Percentiles rank a stretch among this genome's conserved stretches.
Conservation (phyloP, 2,888 invertebrate species). For the Laothoe populi region DNA sequence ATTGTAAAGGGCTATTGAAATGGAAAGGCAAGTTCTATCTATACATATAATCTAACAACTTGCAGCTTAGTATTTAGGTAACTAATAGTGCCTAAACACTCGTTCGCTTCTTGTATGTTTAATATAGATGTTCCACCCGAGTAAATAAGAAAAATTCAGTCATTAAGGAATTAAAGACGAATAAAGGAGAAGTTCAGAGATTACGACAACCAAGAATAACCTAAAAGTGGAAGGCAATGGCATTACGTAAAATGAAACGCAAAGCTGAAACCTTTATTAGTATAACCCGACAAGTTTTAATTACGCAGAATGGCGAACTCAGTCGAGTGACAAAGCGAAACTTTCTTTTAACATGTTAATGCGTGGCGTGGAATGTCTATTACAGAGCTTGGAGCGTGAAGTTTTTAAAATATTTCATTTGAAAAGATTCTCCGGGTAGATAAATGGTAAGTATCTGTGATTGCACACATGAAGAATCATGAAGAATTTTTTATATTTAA, state of each 20-base stretch:
- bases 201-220: background rate
- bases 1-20: conserved; percentile 9
- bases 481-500: background rate
- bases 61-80: background rate
- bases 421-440: background rate
- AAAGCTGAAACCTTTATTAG: conserved; percentile 24
- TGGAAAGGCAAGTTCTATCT: background rate
- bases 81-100: too few relatives aligned
- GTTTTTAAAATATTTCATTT: conserved; percentile 21
- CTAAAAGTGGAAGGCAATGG: background rate
- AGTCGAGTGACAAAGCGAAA: conserved; percentile 24
- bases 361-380: conserved; percentile 23
- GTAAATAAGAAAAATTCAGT: background rate
- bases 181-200: background rate
- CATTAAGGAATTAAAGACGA: background rate
- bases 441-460: background rate
- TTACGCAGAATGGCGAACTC: conserved; percentile 27
- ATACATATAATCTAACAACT: background rate
- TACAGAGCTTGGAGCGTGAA: conserved; percentile 2
- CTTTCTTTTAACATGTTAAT: conserved; percentile 32
- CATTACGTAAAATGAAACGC: conserved; percentile 18
- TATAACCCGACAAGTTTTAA: conserved; percentile 29
- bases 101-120: too few relatives aligned
- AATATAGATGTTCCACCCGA: background rate
- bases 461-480: background rate